Evolutionary conservation across 2,113 vertebrate species (phyloP), one percentile per base, ranked within the genome.

Genomic region (Lamprologus speciosus): DNA sequence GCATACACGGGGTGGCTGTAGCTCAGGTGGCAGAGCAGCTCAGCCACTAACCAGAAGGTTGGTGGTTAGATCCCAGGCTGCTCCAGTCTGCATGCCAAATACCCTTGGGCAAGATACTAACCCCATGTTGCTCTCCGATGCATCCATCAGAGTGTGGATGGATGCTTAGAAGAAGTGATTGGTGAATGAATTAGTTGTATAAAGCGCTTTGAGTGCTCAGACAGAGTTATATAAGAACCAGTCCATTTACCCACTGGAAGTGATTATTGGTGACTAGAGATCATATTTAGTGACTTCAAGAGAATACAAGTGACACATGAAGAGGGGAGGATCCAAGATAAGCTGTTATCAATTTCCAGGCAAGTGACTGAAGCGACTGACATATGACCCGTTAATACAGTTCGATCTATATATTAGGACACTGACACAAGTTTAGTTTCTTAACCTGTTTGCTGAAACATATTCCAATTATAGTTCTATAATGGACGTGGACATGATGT

Each of bases 201-300:
- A 13, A 23, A 55, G 0, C 4, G 0, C 53, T 13, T 26, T 57
- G 12, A 57, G 4, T 57, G 21, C 54, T 26, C 54, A 14, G 7
- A 57, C 21, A 14, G 54, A 26, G 21, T 57, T 3, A 57, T 57
- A 57, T 26, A 57, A 14, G 21, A 57, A 26, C 54, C 54, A 57
- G 54, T 57, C 54, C 21, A 57, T 14, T 55, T 57, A 57, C 12
- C 21, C 55, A 4, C 55, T 57, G 55, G 13, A 57, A 57, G 54
- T 28, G 23, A 57, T 57, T 57, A 0, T 0, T 57, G 13, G 55
- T 16, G 23, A 16, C 23, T 57, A 28, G 54, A 57, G 23, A 57
- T 57, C 23, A 57, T 57, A 16, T 57, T 57, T 57, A 28, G 23
- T 14, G 23, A 57, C 13, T 57, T 57, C 55, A 57, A 57, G 23